Conservation (phyloP, 1,140 invertebrate species). For the Hermetia illucens region DNA sequence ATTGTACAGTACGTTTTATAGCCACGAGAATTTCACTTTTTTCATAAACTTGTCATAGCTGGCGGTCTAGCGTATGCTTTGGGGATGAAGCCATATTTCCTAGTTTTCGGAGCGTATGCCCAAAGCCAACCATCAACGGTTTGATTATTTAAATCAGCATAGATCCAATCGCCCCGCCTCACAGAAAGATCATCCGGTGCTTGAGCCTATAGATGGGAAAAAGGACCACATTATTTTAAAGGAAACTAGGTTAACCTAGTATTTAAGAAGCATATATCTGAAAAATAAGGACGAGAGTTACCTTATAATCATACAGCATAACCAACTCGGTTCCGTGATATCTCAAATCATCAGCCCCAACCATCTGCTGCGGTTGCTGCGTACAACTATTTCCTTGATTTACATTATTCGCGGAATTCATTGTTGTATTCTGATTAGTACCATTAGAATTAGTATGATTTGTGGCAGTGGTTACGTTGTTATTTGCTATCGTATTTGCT, state of each 20-base stretch:
- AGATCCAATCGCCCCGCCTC: conserved; percentile 82
- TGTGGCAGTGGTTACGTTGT: background rate
- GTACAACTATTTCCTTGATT: conserved; percentile 38
- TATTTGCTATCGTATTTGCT: conserved; percentile 7
- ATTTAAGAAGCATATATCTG: background rate
- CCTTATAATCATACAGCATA: conserved; percentile 89
- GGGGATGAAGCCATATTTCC: conserved; percentile 90
- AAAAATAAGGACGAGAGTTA: conserved; percentile 17
- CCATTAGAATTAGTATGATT: background rate
- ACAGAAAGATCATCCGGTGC: conserved; percentile 83
- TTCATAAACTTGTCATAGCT: conserved; percentile 74
- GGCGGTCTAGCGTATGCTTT: conserved; percentile 87
- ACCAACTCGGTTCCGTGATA: conserved; percentile 81
- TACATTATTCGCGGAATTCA: conserved; percentile 70
- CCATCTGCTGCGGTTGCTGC: conserved; percentile 19
- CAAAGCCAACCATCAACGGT: conserved; percentile 90
- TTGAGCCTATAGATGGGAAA: conserved; percentile 46
- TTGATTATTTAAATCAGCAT: conserved; percentile 83
- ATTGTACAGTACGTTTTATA: too few relatives aligned
- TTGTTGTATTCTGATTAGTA: too few relatives aligned
- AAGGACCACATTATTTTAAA: conserved; percentile 1
- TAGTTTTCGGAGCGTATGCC: conserved; percentile 83
- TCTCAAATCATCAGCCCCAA: conserved; percentile 42
- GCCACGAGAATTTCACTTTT: too few relatives aligned
- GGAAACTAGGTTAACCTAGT: background rate